Percentiles rank a stretch among this genome's conserved stretches.
These are phyloP conservation scores for Chelon labrosus DNA, from an alignment of 2,797 vertebrate species.

Conservation along the genomic window DNA sequence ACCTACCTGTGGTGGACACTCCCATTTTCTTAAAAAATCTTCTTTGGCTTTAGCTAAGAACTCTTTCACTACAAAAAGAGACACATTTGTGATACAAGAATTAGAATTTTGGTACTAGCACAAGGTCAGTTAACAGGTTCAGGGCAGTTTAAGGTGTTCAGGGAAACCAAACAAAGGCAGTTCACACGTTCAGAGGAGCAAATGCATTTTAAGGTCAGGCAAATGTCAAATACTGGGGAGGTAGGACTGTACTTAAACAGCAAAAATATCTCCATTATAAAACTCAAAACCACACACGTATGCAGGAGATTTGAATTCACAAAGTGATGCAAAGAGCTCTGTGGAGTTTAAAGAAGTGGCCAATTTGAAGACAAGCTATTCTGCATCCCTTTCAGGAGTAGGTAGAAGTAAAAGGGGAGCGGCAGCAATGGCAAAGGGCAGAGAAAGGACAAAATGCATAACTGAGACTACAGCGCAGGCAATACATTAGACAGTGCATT, in stretches of 20 bases:
- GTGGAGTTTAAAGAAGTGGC: slow-evolving; percentile 45
- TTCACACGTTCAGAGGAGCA: slow-evolving; percentile 57
- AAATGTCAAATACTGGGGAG: slow-evolving; percentile 66
- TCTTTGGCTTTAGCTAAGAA: slow-evolving; percentile 99
- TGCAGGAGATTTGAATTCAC: slow-evolving; percentile 74
- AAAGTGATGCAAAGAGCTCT: slow-evolving; percentile 85
- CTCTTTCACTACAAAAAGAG: slow-evolving; percentile 92
- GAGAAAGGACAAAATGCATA: slow-evolving; percentile 68
- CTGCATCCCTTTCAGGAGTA: slow-evolving; percentile 82
- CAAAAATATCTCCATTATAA: slow-evolving; percentile 30
- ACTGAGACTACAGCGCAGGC: slow-evolving; percentile 77
- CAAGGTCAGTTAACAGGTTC: slow-evolving; percentile 21
- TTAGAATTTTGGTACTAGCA: slow-evolving; percentile 20
- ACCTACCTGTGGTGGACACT: slow-evolving; percentile 94
- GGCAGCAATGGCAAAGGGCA: slow-evolving; percentile 60
- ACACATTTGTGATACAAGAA: slow-evolving; percentile 27
- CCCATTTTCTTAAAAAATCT: slow-evolving; percentile 99
- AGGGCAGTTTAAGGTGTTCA: slow-evolving; percentile 28
- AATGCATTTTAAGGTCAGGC: slow-evolving; percentile 71
- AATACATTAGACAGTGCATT: slow-evolving; percentile 77
- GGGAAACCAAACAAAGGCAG: slow-evolving; percentile 50
- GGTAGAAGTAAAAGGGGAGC: slow-evolving; percentile 18
- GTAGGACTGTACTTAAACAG: slow-evolving; percentile 57
- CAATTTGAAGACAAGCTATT: slow-evolving; percentile 74
- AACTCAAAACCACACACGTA: slow-evolving; percentile 74